Evolutionary conservation across 1,140 invertebrate genomes (phyloP).

Genomic region (Diachasma alloeum): DNA sequence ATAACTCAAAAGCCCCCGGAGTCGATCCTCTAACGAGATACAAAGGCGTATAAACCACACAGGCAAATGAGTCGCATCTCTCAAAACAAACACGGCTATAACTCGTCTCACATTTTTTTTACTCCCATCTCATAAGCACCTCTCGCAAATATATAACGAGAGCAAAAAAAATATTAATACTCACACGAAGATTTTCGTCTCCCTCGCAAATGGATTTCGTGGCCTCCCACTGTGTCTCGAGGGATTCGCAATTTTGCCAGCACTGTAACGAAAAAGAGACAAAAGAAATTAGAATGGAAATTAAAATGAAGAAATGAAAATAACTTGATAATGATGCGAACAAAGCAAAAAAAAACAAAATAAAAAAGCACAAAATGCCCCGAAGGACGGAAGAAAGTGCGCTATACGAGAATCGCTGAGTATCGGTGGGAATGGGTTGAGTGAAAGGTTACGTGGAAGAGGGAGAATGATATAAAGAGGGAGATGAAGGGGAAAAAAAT

Average conservation of each 20-base stretch:
- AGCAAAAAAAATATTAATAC: slow-evolving; percentile 51
- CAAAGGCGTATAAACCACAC: slow-evolving; percentile 20
- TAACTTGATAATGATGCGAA: neutral
- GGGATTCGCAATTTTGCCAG: slow-evolving; percentile 79
- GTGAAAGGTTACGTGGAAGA: slow-evolving; percentile 17
- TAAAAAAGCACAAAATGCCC: neutral
- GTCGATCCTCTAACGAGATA: slow-evolving; percentile 32
- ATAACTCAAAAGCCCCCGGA: neutral
- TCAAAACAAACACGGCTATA: slow-evolving; percentile 33
- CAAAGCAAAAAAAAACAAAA: slow-evolving; percentile 26
- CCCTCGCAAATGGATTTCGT: slow-evolving; percentile 75
- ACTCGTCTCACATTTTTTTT: slow-evolving; percentile 13
- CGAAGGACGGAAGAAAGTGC: neutral
- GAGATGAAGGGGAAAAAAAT: slow-evolving; percentile 28
- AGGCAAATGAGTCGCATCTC: slow-evolving; percentile 36
- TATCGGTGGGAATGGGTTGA: slow-evolving; percentile 35
- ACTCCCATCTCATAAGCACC: neutral
- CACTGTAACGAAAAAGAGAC: slow-evolving; percentile 73
- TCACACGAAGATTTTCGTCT: slow-evolving; percentile 75
- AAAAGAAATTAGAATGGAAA: neutral
- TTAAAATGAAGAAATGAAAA: slow-evolving; percentile 19
- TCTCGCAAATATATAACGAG: neutral
- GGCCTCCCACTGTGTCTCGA: slow-evolving; percentile 78
- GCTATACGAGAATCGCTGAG: neutral
- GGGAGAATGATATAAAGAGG: slow-evolving; percentile 3